phyloP scores from a whole-genome alignment of 2,113 vertebrate genomes.

The Diglossa brunneiventris region DNA sequence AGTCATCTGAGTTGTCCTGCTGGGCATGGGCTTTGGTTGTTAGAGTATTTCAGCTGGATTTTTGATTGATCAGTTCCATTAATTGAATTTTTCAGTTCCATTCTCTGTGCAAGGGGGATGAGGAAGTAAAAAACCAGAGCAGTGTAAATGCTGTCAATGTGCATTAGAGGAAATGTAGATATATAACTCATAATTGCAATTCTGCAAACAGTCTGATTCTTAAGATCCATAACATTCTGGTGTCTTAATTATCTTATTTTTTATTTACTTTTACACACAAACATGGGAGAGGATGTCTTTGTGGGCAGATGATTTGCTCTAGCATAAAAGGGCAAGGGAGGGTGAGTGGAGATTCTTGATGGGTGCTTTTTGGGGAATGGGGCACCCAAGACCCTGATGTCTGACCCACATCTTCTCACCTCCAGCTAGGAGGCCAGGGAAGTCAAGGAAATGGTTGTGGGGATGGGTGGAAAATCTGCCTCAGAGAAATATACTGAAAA shows the following conservation, averaged over 20 bases:
- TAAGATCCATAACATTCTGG: background rate
- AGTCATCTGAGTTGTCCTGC: background rate
- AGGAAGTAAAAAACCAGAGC: background rate
- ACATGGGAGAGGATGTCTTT: background rate
- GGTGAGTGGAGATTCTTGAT: accelerated
- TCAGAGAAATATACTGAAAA: background rate
- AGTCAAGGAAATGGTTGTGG: background rate
- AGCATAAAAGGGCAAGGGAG: background rate
- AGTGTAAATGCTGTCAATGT: background rate
- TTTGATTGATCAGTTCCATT: background rate
- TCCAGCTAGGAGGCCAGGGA: background rate
- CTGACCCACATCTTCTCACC: background rate
- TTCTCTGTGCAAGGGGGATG: background rate
- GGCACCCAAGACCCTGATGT: background rate
- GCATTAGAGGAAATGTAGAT: background rate
- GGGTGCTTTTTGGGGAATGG: background rate
- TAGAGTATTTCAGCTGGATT: background rate
- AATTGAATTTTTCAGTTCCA: background rate
- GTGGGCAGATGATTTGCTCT: background rate
- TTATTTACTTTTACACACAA: background rate
- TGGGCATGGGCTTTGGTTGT: background rate
- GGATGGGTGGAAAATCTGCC: background rate
- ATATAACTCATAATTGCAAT: background rate
- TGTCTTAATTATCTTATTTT: background rate
- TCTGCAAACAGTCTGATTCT: background rate